phyloP scores from a whole-genome alignment of 2,113 vertebrate species.

The Spea bombifrons region DNA sequence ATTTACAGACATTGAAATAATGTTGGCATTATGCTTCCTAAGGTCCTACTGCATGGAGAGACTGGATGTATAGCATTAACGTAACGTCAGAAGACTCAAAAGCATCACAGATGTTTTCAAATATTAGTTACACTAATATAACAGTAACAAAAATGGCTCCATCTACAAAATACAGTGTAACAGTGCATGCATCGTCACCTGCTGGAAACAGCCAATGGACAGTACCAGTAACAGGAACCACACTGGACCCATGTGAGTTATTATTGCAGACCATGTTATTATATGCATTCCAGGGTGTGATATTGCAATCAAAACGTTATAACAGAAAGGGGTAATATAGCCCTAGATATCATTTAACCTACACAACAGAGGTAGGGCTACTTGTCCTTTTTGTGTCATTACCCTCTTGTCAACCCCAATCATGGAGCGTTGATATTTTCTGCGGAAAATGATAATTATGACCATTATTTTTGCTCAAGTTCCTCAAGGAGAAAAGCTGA shows the following conservation, averaged over 20 bases:
- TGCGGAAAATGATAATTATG: too few relatives aligned
- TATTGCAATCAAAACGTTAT: too few relatives aligned
- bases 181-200: slow-evolving; percentile 66
- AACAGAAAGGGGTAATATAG: too few relatives aligned
- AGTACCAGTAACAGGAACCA: slow-evolving; percentile 61
- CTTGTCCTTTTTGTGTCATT: too few relatives aligned
- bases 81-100: slow-evolving; percentile 51
- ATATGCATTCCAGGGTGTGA: too few relatives aligned
- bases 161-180: slow-evolving; percentile 55
- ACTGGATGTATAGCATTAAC: slow-evolving; percentile 70
- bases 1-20: not conserved
- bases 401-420: too few relatives aligned
- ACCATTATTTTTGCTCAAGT: too few relatives aligned
- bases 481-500: too few relatives aligned
- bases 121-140: slow-evolving; percentile 53
- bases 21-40: not conserved
- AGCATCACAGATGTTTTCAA: slow-evolving; percentile 49
- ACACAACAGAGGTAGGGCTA: too few relatives aligned
- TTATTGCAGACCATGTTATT: too few relatives aligned
- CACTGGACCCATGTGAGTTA: slow-evolving; percentile 65
- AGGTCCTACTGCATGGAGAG: slow-evolving; percentile 72
- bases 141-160: slow-evolving; percentile 54
- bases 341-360: too few relatives aligned
- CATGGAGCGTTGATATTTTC: too few relatives aligned
- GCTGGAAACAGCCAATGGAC: slow-evolving; percentile 63